Conservation (phyloP, 2,113 vertebrate species). For the Ailuropoda melanoleuca region DNA sequence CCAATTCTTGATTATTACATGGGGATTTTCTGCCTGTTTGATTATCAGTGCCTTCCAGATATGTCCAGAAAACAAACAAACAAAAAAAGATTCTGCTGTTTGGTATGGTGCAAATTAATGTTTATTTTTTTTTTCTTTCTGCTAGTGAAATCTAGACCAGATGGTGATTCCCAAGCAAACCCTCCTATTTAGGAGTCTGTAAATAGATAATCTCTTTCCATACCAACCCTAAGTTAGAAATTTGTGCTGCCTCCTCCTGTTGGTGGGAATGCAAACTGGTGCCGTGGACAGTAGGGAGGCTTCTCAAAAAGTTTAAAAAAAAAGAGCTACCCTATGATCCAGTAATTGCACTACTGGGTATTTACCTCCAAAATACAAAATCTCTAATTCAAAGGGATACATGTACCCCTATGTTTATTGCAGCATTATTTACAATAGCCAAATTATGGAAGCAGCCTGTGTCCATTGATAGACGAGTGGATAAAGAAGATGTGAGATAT, state of each 20-base stretch:
- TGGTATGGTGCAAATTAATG: background rate
- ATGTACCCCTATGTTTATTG: background rate
- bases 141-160: conserved; percentile 26
- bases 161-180: conserved; percentile 9
- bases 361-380: background rate
- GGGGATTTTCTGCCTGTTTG: background rate
- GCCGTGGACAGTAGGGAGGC: background rate
- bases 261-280: background rate
- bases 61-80: conserved; percentile 17
- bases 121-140: background rate
- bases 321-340: background rate
- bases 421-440: background rate
- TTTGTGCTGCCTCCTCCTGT: background rate
- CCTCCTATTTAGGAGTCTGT: background rate
- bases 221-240: background rate
- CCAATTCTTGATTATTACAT: background rate
- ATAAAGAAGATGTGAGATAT: background rate
- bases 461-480: background rate
- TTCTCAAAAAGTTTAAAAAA: background rate
- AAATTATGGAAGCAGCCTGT: background rate
- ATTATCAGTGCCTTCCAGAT: background rate
- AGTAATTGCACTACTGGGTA: background rate
- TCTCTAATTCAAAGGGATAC: background rate
- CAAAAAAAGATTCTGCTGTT: background rate
- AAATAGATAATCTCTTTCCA: background rate